Conservation (phyloP, 2,797 vertebrate species). For the Forpus xanthops region DNA sequence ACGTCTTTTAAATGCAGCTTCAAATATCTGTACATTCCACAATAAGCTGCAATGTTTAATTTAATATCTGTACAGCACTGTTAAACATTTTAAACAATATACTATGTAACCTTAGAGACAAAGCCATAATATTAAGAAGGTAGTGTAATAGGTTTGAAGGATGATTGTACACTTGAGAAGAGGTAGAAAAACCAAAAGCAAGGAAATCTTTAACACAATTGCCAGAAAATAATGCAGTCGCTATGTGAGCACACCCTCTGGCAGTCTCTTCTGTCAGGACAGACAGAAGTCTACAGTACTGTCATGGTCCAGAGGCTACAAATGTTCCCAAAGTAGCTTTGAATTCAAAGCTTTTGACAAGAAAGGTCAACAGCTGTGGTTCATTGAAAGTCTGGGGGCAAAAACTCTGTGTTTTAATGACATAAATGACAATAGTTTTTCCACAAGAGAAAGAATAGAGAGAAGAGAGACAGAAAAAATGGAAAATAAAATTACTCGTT, state of each 20-base stretch:
- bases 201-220: constrained; percentile 43
- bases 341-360: constrained; percentile 47
- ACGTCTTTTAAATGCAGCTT: constrained; percentile 69
- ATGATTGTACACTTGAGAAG: constrained; percentile 61
- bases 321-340: constrained; percentile 64
- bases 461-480: constrained; percentile 39
- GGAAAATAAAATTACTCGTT: constrained; percentile 65
- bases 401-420: constrained; percentile 62
- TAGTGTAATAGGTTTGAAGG: constrained; percentile 60
- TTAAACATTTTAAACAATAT: constrained; percentile 66
- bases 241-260: constrained; percentile 43
- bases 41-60: constrained; percentile 73
- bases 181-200: constrained; percentile 62
- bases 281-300: constrained; percentile 45
- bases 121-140: constrained; percentile 55
- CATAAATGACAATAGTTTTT: constrained; percentile 69
- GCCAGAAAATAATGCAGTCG: constrained; percentile 63
- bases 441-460: constrained; percentile 51
- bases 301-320: constrained; percentile 56
- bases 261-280: constrained; percentile 32
- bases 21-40: constrained; percentile 71
- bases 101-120: constrained; percentile 33
- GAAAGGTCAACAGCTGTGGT: constrained; percentile 65
- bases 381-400: constrained; percentile 60
- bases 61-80: constrained; percentile 72